A percentile compares a stretch with the other conserved stretches of the same genome.
Evolutionary conservation across 2,888 invertebrate species (phyloP).

Genomic region (Polymixis flavicincta): DNA sequence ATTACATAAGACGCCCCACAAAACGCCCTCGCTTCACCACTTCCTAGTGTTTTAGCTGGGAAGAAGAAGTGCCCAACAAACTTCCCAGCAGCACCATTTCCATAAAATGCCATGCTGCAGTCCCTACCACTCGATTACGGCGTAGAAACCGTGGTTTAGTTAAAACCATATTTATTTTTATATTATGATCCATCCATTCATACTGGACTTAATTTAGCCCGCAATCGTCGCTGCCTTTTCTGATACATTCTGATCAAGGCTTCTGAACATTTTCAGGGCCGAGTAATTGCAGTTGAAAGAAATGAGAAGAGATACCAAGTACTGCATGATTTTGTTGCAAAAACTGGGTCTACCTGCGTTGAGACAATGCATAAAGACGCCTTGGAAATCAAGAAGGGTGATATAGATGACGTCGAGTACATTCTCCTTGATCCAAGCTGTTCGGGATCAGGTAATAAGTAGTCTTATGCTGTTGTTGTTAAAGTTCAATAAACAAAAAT

Average conservation of each 20-base stretch:
- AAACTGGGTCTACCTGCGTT: constrained; percentile 93
- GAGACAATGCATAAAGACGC: constrained; percentile 93
- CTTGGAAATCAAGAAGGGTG: constrained; percentile 91
- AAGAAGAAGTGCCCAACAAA: too few relatives aligned
- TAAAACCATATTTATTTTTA: too few relatives aligned
- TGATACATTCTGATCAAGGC: background rate
- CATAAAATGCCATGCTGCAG: background rate
- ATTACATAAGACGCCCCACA: too few relatives aligned
- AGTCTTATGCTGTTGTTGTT: background rate
- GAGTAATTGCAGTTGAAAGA: constrained; percentile 95
- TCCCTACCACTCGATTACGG: background rate
- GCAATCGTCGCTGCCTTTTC: background rate
- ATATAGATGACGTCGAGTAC: constrained; percentile 94
- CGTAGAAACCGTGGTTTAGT: background rate
- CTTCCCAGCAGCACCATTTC: background rate
- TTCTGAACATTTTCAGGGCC: constrained; percentile 87
- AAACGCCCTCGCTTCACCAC: too few relatives aligned
- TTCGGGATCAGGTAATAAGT: constrained; percentile 96
- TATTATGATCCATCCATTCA: too few relatives aligned
- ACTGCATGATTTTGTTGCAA: constrained; percentile 92
- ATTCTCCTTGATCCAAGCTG: constrained; percentile 99
- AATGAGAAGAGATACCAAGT: constrained; percentile 92
- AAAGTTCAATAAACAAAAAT: background rate
- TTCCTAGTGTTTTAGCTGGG: too few relatives aligned
- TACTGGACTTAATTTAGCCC: background rate